Evolutionary conservation across 2,797 vertebrate species (phyloP), one percentile per base, ranked within the genome.

Genomic region (Lycodopsis pacificus): DNA sequence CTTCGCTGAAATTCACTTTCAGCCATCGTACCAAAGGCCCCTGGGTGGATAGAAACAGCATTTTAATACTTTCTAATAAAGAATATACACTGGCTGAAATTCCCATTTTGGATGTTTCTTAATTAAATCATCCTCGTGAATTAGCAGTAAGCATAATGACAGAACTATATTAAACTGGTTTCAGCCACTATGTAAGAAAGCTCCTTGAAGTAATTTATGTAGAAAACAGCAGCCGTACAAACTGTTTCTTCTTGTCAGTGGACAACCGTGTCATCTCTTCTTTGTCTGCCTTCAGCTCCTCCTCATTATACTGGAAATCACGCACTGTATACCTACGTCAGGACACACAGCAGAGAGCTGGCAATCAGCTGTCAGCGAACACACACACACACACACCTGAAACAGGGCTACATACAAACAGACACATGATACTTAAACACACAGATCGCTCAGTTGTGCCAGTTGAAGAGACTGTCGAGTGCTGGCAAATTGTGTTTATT

Each of bases 1-100:
- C 98, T 95, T 99, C 98, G 44, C 98, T 99, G 96, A 99, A 99
- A 95, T 99, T 99, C 65, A 99, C 98, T 95, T 99, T 99, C 90
- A 99, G 96, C 98, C 98, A 99, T 81, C 98, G 96, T 25, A 99
- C 98, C 81, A 99, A 93, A 77, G 98, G 98, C 22, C 98, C 98
- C 98, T 99, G 38, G 1, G 86, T n/a, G 66, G 22, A 90, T 7
- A 57, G 57, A 44, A 54, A 70, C 9, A 57, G 22, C 8, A 61
- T 59, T 54, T 51, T 30, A n/a, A 64, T 20, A 5, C 14, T n/a
- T 54, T 46, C 3, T 38, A n/a, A 51, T 7, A 14, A n/a, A 44
- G 13, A 17, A 27, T 25, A 54, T 54, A 25, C 1, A 58, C 14
- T 44, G 9, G 4, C 48, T 62, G 13, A 46, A 56, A 61, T 66